phyloP scores from a whole-genome alignment of 2,797 vertebrate species.

The Synanceia verrucosa region DNA sequence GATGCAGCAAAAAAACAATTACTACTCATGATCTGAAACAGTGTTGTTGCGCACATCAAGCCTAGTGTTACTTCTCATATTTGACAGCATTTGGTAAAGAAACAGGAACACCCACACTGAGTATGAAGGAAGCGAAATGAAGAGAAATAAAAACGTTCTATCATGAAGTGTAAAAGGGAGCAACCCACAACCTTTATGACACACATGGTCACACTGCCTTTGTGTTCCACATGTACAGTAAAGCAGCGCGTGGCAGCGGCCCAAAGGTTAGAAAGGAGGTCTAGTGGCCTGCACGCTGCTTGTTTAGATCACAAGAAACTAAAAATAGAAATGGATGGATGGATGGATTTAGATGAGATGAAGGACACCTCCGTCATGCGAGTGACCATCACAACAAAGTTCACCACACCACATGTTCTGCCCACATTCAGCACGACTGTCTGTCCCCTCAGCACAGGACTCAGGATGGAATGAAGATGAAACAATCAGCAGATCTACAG shows the following conservation, averaged over 20 bases:
- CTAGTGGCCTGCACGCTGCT: neutral
- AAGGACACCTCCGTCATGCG: too few species aligned
- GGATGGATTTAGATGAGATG: too few species aligned
- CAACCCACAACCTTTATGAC: conserved; percentile 38
- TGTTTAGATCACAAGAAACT: neutral
- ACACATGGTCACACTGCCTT: conserved; percentile 15
- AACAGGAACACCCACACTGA: conserved; percentile 45
- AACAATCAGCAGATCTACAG: too few species aligned
- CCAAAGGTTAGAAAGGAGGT: conserved; percentile 2
- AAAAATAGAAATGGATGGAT: neutral
- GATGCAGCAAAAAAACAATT: conserved; percentile 7
- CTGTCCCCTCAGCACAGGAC: too few species aligned
- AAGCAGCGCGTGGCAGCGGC: neutral
- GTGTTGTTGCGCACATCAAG: neutral
- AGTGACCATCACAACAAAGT: too few species aligned
- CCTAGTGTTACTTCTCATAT: conserved; percentile 30
- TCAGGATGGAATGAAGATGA: too few species aligned
- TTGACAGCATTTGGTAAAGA: conserved; percentile 36
- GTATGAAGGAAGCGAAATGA: conserved; percentile 45
- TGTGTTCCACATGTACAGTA: conserved; percentile 36
- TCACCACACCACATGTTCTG: too few species aligned
- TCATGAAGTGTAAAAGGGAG: conserved; percentile 16
- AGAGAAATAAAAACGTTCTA: conserved; percentile 7
- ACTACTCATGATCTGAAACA: conserved; percentile 24
- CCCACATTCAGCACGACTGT: too few species aligned